phyloP scores from a whole-genome alignment of 2,797 vertebrate genomes.

The Eulemur coronatus region DNA sequence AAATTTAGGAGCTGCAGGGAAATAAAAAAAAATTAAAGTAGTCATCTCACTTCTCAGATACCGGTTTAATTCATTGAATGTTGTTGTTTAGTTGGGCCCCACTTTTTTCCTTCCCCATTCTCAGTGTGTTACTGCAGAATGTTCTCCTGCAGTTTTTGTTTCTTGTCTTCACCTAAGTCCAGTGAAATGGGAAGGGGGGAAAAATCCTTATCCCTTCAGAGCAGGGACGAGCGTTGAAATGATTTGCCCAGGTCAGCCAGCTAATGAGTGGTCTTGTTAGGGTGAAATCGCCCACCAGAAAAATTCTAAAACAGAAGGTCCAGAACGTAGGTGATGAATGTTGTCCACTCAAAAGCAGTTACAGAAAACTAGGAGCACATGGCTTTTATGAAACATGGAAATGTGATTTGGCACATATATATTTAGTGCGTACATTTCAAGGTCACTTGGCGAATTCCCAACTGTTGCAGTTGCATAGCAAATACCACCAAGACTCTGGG shows the following conservation, averaged over 20 bases:
- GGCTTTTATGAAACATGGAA: background rate
- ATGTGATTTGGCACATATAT: no score
- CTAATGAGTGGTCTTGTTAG: background rate
- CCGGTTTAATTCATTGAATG: background rate
- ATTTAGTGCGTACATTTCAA: background rate
- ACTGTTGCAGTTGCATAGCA: no score
- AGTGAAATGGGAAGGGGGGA: background rate
- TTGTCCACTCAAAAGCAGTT: background rate
- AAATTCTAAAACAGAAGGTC: background rate
- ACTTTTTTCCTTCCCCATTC: background rate
- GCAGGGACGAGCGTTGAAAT: background rate
- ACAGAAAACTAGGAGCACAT: background rate
- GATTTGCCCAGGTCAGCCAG: background rate
- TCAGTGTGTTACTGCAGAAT: background rate
- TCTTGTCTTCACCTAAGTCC: background rate
- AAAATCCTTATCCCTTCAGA: background rate
- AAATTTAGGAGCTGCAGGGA: background rate
- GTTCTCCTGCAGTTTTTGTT: background rate
- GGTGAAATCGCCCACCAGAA: background rate
- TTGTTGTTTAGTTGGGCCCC: background rate
- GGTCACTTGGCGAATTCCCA: background rate
- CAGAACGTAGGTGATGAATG: accelerated
- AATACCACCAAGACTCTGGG: background rate
- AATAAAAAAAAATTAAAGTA: background rate
- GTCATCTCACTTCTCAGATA: background rate